Conservation (phyloP, 2,888 invertebrate species). For the Dryomyza anilis region DNA sequence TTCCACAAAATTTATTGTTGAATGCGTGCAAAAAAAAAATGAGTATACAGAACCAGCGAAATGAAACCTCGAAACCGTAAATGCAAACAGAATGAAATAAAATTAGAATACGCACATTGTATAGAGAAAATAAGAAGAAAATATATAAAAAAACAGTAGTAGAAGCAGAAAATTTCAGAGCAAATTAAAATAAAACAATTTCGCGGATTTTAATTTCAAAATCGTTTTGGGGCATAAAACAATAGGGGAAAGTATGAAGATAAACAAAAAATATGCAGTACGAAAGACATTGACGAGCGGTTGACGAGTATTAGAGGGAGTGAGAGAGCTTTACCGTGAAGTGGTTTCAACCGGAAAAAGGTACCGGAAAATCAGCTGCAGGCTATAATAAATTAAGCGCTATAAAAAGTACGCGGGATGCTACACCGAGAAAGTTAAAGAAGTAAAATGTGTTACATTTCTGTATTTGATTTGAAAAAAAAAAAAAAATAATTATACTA, state of each 20-base stretch:
- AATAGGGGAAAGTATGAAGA: not conserved
- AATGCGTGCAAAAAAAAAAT: not conserved
- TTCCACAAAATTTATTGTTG: slow-evolving; percentile 1
- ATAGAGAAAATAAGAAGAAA: not conserved
- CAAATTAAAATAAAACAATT: slow-evolving; percentile 20
- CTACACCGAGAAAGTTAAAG: no score
- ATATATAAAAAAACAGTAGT: no score
- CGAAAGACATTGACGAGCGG: not conserved
- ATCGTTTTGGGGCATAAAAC: slow-evolving; percentile 19
- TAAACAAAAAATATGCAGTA: not conserved
- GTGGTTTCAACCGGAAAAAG: not conserved
- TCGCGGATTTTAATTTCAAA: slow-evolving; percentile 26
- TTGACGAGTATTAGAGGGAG: not conserved
- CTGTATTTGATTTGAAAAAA: no score
- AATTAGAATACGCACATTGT: no score
- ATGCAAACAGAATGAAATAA: no score
- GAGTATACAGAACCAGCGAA: no score
- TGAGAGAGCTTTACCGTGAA: not conserved
- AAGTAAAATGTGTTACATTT: no score
- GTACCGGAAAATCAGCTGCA: no score
- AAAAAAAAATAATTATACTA: no score
- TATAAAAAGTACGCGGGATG: no score
- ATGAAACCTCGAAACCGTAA: slow-evolving; percentile 6
- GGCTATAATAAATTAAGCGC: no score
- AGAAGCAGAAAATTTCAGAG: not conserved